phyloP scores from a whole-genome alignment of 2,113 vertebrate genomes.

The Thomomys bottae region DNA sequence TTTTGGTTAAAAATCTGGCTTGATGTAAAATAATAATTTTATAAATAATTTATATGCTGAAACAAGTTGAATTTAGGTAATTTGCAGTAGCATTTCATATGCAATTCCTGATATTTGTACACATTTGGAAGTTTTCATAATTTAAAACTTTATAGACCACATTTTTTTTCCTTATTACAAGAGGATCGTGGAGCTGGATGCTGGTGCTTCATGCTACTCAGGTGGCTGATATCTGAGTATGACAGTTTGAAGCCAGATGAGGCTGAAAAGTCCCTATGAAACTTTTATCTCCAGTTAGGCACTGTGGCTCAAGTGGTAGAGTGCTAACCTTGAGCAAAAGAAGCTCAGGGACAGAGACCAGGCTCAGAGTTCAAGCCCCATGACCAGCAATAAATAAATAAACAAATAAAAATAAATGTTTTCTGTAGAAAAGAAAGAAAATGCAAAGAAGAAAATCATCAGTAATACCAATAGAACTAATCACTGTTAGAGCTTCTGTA shows the following conservation, averaged over 20 bases:
- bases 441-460: slow-evolving; percentile 43
- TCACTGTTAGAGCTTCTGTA: too few species aligned
- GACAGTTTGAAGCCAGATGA: too few species aligned
- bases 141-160: slow-evolving; percentile 29
- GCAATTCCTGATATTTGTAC: neutral
- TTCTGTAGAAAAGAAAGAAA: slow-evolving; percentile 8
- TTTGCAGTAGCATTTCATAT: neutral
- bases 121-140: neutral
- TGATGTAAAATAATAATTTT: slow-evolving; percentile 5
- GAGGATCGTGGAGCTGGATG: neutral
- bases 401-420: too few species aligned
- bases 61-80: slow-evolving; percentile 11
- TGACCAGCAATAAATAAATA: too few species aligned
- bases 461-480: slow-evolving; percentile 31
- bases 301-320: too few species aligned
- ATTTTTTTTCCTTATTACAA: slow-evolving; percentile 13
- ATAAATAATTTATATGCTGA: neutral
- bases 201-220: too few species aligned
- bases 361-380: too few species aligned
- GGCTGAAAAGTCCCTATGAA: too few species aligned
- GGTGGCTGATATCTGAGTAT: too few species aligned
- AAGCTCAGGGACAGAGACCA: too few species aligned
- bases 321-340: too few species aligned
- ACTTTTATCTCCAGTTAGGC: too few species aligned
- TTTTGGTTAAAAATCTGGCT: slow-evolving; percentile 9